Evolutionary conservation across 1,140 invertebrate species (phyloP).

Genomic region (Ganaspis sp.): DNA sequence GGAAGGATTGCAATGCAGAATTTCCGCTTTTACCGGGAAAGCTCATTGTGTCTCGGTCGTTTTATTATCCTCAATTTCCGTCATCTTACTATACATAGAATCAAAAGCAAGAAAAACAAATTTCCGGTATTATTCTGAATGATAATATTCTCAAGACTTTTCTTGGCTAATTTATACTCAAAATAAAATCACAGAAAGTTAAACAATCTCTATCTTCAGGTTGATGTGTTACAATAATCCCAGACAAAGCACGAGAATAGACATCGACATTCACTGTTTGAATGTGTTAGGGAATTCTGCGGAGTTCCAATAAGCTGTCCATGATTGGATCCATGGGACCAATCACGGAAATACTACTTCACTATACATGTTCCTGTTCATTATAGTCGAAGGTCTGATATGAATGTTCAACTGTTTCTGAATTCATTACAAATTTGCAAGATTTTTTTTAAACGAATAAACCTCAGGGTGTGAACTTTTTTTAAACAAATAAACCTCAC

Average conservation of each 20-base stretch:
- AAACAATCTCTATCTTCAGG: background rate
- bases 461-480: too few species aligned
- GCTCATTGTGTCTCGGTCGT: background rate
- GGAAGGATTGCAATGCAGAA: background rate
- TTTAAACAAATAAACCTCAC: too few species aligned
- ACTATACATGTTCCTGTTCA: background rate
- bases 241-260: background rate
- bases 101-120: background rate
- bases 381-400: background rate
- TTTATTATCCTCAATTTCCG: background rate
- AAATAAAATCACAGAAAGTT: too few species aligned
- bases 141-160: too few species aligned
- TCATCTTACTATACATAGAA: background rate
- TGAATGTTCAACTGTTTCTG: background rate
- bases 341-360: background rate
- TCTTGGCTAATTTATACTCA: too few species aligned
- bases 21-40: background rate
- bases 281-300: background rate
- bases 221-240: background rate
- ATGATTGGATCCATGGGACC: slow-evolving; percentile 5
- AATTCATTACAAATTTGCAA: background rate
- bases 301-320: slow-evolving; percentile 1
- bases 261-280: background rate
- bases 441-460: too few species aligned
- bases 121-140: background rate